Base-by-base conservation (phyloP, 2,113 vertebrate genomes). In the Pangasianodon gigas region DNA sequence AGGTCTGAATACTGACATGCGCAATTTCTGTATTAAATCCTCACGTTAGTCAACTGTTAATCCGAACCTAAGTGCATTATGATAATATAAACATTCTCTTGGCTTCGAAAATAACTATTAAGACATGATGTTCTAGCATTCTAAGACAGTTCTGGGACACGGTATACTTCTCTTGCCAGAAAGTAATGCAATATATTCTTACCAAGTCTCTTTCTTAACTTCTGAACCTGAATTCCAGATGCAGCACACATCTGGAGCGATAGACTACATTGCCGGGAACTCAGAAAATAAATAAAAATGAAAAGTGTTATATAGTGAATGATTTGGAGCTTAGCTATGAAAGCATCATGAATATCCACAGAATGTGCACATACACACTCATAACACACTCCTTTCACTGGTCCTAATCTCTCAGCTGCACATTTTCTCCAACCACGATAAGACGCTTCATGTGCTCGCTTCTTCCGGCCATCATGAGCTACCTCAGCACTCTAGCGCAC, bases 341-440 rank as follows among this genome's bases (percentile, higher is more conserved):
- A 29, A 80, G 62, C 48, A 71, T 88, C 29, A 56, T 8, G 60
- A 71, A 74, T 6, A 37, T 51, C 48, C n/a, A 41, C 62, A 37
- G 67, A 41, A 56, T 46, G 54, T 54, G 51, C 48, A n/a, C 87
- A 41, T 21, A 79, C 14, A 54, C 52, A 83, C 16, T 75, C 52
- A 18, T 56, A 13, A 60, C 71, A 48, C 86, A 54, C 60, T 69
- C 21, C 65, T 71, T 84, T 88, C 80, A 56, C 75, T 71, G 79
- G 24, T 29, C 80, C 80, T 88, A 88, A 88, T 88, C 87, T 88
- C 21, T 6, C 51, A 6, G 80, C 87, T 88, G 87, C 87, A 88
- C 87, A 88, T 88, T 83, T 88, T 44, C 79, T 88, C 32, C 51
- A 44, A 2, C 48, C 19, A 29, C 13, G 79, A 88, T 88, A 88